Base-by-base conservation (phyloP, 2,888 invertebrate genomes). In the Altica lythri region DNA sequence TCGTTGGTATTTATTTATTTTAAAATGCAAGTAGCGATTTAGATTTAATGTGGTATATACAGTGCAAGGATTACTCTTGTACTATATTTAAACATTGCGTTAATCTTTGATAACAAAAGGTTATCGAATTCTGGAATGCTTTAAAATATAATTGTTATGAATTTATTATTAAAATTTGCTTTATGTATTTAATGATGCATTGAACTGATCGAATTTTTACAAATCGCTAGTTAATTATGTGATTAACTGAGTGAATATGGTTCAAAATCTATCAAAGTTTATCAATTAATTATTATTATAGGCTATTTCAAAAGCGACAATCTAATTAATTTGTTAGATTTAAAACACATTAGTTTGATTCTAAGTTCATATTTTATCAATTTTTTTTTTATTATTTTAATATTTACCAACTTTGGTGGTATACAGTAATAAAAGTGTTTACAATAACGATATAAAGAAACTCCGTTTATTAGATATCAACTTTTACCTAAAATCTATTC, bases 1-100 rank as follows among this genome's bases (percentile, higher is more conserved):
- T 35, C 13, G 25, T 57, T 56, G 44, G 50, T 30, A 57, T 60
- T 61, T 64, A 64, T 64, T 64, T 64, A 59, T 62, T 61, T 42
- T 40, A 40, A 22, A 40, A 40, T 40, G 22, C 40, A 17, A 40
- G 40, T 40, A 40, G 40, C 40, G 40, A 40, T 40, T 40, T 40
- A 22, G 40, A 40, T 40, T 40, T 25, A 22, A 13, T 25, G 8
- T 40, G 40, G n/a, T n/a, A n/a, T n/a, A n/a, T n/a, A n/a, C n/a
- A n/a, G n/a, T n/a, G n/a, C n/a, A n/a, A n/a, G n/a, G n/a, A n/a
- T n/a, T n/a, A n/a, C n/a, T n/a, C n/a, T n/a, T n/a, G n/a, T n/a
- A 22, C 8, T 35, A 35, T 35, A 35, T 35, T 35, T 35, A 38
- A 38, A 9, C n/a, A 6, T 6, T 12, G 19, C 5, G 38, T 38